Evolutionary conservation across 2,113 vertebrate genomes (phyloP).

Genomic region (Phrynosoma blainvillii): DNA sequence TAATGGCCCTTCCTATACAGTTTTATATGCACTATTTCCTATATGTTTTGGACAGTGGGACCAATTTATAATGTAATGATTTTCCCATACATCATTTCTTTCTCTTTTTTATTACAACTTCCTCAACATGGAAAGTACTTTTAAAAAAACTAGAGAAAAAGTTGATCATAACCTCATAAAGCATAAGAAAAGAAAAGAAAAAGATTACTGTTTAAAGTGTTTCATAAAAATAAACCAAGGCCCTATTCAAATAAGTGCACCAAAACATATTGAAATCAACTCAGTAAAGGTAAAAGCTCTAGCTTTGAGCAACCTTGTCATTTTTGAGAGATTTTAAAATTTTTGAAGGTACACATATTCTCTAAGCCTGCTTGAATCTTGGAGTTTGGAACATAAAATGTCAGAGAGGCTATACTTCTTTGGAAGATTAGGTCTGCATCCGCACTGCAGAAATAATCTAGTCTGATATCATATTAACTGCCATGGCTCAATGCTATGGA

Average conservation of each 20-base stretch:
- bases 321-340: background rate
- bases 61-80: conserved; percentile 84
- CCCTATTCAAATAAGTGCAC: background rate
- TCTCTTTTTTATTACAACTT: conserved; percentile 71
- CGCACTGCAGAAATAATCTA: too few species aligned
- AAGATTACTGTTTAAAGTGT: conserved; percentile 53
- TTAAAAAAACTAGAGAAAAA: conserved; percentile 46
- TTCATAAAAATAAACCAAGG: conserved; percentile 60
- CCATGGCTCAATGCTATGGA: too few species aligned
- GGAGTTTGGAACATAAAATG: background rate
- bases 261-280: background rate
- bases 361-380: too few species aligned
- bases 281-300: too few species aligned
- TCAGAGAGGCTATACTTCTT: background rate
- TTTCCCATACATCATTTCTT: conserved; percentile 84
- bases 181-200: conserved; percentile 63
- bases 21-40: conserved; percentile 83
- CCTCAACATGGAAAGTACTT: conserved; percentile 71
- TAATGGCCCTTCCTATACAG: conserved; percentile 79
- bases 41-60: conserved; percentile 79
- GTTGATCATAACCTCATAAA: conserved; percentile 64
- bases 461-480: too few species aligned
- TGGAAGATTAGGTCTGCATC: too few species aligned
- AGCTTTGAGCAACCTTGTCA: background rate
- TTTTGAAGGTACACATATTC: background rate